phyloP scores from a whole-genome alignment of 92 coral and sea anemone genomes.

The Epizoanthus rinbou region DNA sequence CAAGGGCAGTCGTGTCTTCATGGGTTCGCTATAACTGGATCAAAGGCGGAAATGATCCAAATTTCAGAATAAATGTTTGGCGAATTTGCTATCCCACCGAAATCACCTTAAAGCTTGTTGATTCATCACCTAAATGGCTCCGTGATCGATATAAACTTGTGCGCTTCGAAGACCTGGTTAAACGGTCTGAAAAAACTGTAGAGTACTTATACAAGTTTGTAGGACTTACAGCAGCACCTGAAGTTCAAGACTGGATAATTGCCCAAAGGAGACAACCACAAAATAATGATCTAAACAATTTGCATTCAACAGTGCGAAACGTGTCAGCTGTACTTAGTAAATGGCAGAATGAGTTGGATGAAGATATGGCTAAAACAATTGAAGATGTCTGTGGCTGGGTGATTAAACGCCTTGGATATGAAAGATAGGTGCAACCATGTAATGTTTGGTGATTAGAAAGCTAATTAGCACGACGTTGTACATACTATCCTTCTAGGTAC shows the following conservation, averaged over 20 bases:
- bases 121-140: background rate
- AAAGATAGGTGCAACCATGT: background rate
- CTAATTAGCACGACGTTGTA: too few species aligned
- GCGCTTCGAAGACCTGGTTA: conserved; percentile 30
- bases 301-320: conserved; percentile 20
- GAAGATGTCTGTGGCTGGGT: conserved; percentile 21
- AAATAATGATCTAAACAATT: conserved; percentile 19
- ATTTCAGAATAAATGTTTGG: background rate
- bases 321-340: conserved; percentile 3
- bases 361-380: background rate
- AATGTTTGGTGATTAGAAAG: too few species aligned
- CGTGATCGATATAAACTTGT: conserved; percentile 41
- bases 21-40: conserved; percentile 43
- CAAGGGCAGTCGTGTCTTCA: conserved; percentile 23
- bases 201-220: conserved; percentile 45
- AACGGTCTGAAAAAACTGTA: conserved; percentile 22
- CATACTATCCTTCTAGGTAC: too few species aligned
- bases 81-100: conserved; percentile 32
- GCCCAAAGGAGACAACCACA: conserved; percentile 21
- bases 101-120: conserved; percentile 5
- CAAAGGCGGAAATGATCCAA: conserved; percentile 12
- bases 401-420: conserved; percentile 22
- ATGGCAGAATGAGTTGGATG: conserved; percentile 23
- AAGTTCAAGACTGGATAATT: conserved; percentile 10
- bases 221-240: background rate